phyloP scores from a whole-genome alignment of 2,797 vertebrate genomes.

The Phataginus tetradactyla region DNA sequence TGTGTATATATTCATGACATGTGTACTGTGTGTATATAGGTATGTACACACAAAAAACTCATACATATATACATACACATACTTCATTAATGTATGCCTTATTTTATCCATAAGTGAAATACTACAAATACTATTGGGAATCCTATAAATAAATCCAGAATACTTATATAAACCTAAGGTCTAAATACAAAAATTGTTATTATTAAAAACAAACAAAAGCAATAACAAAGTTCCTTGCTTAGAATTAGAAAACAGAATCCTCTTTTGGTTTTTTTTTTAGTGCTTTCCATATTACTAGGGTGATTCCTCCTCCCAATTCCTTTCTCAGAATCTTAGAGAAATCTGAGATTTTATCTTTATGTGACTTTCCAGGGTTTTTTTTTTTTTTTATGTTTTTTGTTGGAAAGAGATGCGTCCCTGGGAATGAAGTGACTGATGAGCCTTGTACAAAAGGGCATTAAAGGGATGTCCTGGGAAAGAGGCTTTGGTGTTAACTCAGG shows the following conservation, averaged over 20 bases:
- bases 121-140: neutral
- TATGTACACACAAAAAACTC: neutral
- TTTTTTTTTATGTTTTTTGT: neutral
- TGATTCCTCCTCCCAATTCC: neutral
- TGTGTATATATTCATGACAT: neutral
- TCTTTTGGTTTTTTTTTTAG: neutral
- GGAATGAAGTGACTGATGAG: neutral
- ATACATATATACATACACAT: neutral
- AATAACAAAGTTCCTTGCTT: neutral
- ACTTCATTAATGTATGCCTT: neutral
- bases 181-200: neutral
- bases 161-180: neutral
- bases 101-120: neutral
- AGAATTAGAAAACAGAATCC: neutral
- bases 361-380: neutral
- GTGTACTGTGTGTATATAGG: neutral
- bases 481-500: neutral
- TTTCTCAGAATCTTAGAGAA: neutral
- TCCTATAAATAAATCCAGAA: neutral
- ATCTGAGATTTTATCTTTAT: neutral
- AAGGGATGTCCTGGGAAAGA: neutral
- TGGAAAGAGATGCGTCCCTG: neutral
- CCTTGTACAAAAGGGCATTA: neutral
- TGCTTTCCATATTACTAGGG: neutral
- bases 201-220: conserved; percentile 25